Base-by-base conservation (phyloP, 2,797 vertebrate genomes). In the Momotus momota region DNA sequence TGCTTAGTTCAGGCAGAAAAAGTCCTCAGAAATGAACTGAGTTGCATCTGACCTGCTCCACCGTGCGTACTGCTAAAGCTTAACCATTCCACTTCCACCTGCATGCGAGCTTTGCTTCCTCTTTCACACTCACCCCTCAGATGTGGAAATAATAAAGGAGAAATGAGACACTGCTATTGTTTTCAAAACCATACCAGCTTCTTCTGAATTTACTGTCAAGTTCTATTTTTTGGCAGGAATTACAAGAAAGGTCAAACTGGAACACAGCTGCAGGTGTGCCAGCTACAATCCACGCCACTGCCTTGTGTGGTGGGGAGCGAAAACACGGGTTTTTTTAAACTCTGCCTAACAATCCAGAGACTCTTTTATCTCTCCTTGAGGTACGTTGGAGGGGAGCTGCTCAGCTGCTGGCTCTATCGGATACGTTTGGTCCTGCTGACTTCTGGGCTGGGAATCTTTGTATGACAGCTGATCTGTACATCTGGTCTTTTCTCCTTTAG, bases 191-290 rank as follows among this genome's bases (percentile, higher is more conserved):
- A 11, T 45, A 81, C 82, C 77, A 78, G 46, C 52, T 49, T 83
- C 89, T 79, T 81, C 55, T 14, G 14, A 77, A 91, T 93, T 95
- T 96, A 97, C 87, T 77, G 90, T 82, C 26, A 35, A 94, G 74
- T 81, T 92, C 91, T 96, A 48, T 14, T 90, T 94, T 94, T 91
- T 88, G 96, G 91, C 90, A 96, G 89, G 86, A 66, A 74, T 88
- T 92, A 92, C 14, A 48, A 95, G 78, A 78, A 89, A 95, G 94
- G 90, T 83, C 35, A 57, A 87, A 85, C 67, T 81, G 51, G 94
- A 95, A 69, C 67, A 66, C 29, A 97, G 70, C 45, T 96, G 93
- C 93, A 97, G 93, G 93, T 97, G 92, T 88, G 74, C 71, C 71
- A 45, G 38, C 85, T 67, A 48, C 69, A 94, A 90, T 60, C 48